Base-by-base conservation (phyloP, 92 coral and sea anemone species). In the Phenganax marumi region DNA sequence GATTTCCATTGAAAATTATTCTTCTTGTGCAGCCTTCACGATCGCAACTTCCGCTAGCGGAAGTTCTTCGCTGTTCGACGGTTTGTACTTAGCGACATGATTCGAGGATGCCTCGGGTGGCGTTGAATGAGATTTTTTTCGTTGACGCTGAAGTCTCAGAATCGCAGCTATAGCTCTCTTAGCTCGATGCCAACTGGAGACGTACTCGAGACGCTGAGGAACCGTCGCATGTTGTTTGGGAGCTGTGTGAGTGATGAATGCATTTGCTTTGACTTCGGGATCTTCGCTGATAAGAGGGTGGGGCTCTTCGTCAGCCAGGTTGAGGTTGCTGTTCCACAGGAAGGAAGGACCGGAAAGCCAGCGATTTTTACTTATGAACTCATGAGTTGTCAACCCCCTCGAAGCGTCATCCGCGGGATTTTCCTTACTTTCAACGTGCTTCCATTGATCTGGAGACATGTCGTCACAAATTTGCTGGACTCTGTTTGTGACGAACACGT, bases 361-460 rank as follows among this genome's bases (percentile, higher is more conserved):
- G 75, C 92, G 84, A 46, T 88, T 79, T 14, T 79, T 52, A 47
- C 68, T 71, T 18, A 83, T 70, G 71, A 89, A 87, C 76, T 86
- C 85, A 33, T 57, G 84, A 46, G 92, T 84, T 33, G 86, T 88
- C 39, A 83, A 81, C 23, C 91, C 88, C 19, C 88, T 86, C 13
- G 90, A 90, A 12, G 93, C 89, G 57, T 90, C 93, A 69, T 90
- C 91, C 10, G 93, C 91, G 1, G 93, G 91, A 81, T 90, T 90
- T 81, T n/a, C 62, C 65, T 87, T 65, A 39, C 89, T 61, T 22
- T 88, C 91, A 60, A 88, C 86, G 86, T 90, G 82, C 70, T 66
- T 71, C 93, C 93, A 90, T 66, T 90, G 93, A 21, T 70, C 68
- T 39, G 92, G 92, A 21, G 48, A 46, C 81, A 86, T 84, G 52